Conservation (phyloP, 2,113 vertebrate genomes). For the Noctilio leporinus region DNA sequence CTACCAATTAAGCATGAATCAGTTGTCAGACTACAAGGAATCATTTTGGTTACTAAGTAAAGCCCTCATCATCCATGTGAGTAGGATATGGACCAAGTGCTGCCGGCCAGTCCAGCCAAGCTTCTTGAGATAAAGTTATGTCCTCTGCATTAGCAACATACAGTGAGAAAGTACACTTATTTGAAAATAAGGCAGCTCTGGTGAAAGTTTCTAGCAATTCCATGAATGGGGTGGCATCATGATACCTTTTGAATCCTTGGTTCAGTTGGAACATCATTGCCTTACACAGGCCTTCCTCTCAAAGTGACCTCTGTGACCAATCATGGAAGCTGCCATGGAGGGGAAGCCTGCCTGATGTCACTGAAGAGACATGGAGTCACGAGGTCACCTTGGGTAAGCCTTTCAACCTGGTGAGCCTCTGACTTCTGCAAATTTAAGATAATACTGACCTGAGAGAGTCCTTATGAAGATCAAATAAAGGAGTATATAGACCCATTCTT, state of each 20-base stretch:
- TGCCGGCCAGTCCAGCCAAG: background rate
- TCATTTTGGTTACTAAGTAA: background rate
- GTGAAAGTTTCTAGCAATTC: background rate
- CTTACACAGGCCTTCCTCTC: background rate
- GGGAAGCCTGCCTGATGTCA: background rate
- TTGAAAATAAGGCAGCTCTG: background rate
- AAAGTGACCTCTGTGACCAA: background rate
- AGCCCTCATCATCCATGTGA: background rate
- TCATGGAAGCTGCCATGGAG: background rate
- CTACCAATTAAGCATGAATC: background rate
- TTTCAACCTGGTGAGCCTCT: background rate
- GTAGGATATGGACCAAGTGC: background rate
- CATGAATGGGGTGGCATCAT: background rate
- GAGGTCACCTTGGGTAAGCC: background rate
- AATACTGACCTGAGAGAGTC: background rate
- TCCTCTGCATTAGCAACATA: background rate
- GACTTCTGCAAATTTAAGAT: background rate
- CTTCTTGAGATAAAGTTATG: background rate
- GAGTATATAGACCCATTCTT: background rate
- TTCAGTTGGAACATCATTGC: background rate
- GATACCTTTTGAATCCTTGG: background rate
- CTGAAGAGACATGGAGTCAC: background rate
- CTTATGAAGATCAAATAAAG: background rate
- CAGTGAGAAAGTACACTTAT: background rate
- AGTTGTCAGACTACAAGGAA: background rate